Percentiles rank a stretch among this genome's conserved stretches.
Evolutionary conservation across 2,888 invertebrate species (phyloP).

Genomic region (Criorhina ranunculi): DNA sequence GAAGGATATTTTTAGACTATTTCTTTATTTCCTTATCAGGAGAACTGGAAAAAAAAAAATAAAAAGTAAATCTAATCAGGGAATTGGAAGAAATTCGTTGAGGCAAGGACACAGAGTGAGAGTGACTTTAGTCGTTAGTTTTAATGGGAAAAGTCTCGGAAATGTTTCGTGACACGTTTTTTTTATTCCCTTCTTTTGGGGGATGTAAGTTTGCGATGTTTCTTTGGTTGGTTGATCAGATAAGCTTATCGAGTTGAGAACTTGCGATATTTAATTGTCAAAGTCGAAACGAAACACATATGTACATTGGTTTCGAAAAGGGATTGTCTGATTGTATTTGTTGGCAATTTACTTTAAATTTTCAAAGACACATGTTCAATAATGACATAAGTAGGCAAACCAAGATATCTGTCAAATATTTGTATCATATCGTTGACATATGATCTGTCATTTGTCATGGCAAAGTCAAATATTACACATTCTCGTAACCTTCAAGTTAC

Average conservation of each 20-base stretch:
- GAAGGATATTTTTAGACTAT: slow-evolving; percentile 35
- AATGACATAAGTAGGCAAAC: no score
- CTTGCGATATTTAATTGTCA: neutral
- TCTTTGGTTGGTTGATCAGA: slow-evolving; percentile 5
- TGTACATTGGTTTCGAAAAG: neutral
- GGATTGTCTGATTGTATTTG: neutral
- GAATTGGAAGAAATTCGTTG: slow-evolving; percentile 20
- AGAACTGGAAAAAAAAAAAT: slow-evolving; percentile 8
- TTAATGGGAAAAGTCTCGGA: slow-evolving; percentile 44
- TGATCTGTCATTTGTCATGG: no score
- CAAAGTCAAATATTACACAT: no score
- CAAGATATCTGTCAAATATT: no score
- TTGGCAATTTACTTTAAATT: no score
- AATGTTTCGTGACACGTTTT: slow-evolving; percentile 35
- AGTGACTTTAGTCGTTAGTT: slow-evolving; percentile 41
- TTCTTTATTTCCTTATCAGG: slow-evolving; percentile 6
- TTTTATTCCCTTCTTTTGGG: slow-evolving; percentile 1
- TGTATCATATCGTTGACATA: no score
- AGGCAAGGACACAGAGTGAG: slow-evolving; percentile 28
- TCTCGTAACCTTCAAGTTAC: neutral
- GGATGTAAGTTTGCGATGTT: slow-evolving; percentile 1
- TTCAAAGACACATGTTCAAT: no score
- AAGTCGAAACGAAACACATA: neutral
- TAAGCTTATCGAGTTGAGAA: slow-evolving; percentile 7
- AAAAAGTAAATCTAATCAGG: slow-evolving; percentile 37